Percentiles rank a stretch among this genome's conserved stretches.
Conservation (phyloP, 1,140 invertebrate species). For the Trichogramma pretiosum region DNA sequence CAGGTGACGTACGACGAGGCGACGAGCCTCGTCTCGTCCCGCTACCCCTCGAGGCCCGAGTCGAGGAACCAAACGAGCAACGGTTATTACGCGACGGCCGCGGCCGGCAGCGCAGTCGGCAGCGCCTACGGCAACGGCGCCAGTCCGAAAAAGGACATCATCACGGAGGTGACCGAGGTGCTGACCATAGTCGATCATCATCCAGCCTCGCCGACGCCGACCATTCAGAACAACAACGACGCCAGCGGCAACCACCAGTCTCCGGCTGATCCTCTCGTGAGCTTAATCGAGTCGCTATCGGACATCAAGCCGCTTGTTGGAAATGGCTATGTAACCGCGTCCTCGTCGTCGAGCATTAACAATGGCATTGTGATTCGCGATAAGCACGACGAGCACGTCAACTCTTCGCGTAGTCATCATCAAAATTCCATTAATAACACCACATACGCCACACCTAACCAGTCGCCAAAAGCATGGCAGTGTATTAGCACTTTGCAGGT, state of each 20-base stretch:
- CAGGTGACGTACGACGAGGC: conserved; percentile 8
- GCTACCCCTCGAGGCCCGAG: conserved; percentile 18
- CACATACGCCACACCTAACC: conserved; percentile 40
- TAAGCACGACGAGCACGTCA: conserved; percentile 19
- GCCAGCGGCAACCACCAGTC: conserved; percentile 3
- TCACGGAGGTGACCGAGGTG: conserved; percentile 44
- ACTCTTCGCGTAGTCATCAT: no score
- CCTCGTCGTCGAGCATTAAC: conserved; percentile 31
- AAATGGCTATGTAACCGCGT: conserved; percentile 14
- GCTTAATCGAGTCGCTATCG: conserved; percentile 42
- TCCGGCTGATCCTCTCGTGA: conserved; percentile 36
- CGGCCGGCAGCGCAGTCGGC: conserved; percentile 29
- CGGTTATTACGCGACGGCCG: no score
- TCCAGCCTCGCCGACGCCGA: conserved; percentile 8
- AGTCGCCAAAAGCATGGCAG: conserved; percentile 44
- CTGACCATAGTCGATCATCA: conserved; percentile 23
- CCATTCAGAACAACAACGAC: conserved; percentile 17
- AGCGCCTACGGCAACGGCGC: conserved; percentile 21
- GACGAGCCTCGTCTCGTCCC: conserved; percentile 1
- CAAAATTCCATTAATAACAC: no score
- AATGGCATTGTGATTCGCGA: conserved; percentile 18
- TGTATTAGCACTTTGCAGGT: conserved; percentile 38
- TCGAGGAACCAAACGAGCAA: conserved; percentile 26
- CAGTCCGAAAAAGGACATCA: conserved; percentile 27
- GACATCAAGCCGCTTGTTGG: conserved; percentile 33